Evolutionary conservation across 2,888 invertebrate genomes (phyloP).

Genomic region (Eristalis pertinax): DNA sequence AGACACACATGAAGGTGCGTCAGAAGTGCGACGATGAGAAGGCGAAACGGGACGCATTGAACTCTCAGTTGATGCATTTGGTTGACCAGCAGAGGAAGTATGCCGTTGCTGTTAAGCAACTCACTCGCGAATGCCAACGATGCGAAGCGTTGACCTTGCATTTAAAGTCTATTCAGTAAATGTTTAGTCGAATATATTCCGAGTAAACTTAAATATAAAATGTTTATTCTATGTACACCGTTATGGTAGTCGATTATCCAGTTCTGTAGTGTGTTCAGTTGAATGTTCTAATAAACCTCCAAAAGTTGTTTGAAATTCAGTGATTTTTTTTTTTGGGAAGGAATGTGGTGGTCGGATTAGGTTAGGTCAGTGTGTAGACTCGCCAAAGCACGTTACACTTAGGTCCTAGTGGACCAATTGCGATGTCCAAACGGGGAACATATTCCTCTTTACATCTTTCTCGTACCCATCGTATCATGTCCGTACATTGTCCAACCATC

Average conservation of each 20-base stretch:
- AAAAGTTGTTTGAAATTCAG: background rate
- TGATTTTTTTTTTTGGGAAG: background rate
- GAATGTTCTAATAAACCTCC: background rate
- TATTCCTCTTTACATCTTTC: too few relatives aligned
- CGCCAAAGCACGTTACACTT: too few relatives aligned
- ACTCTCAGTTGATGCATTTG: conserved; percentile 83
- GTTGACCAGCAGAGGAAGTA: conserved; percentile 89
- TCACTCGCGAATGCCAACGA: conserved; percentile 88
- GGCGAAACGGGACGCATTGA: conserved; percentile 85
- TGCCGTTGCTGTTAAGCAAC: conserved; percentile 88
- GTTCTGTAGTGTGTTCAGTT: background rate
- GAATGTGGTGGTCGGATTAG: too few relatives aligned
- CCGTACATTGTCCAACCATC: too few relatives aligned
- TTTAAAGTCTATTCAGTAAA: conserved; percentile 79
- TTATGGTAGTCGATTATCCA: background rate
- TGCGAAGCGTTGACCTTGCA: conserved; percentile 83
- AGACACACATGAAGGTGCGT: conserved; percentile 90
- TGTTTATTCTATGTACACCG: conserved; percentile 5
- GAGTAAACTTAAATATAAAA: background rate
- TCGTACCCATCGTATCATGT: too few relatives aligned
- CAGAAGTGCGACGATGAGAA: conserved; percentile 86
- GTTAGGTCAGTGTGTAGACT: too few relatives aligned
- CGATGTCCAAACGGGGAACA: too few relatives aligned
- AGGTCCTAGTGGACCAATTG: too few relatives aligned
- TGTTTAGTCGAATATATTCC: conserved; percentile 21